Evolutionary conservation across 2,888 invertebrate species (phyloP).

Genomic region (Mechanitis messenoides): DNA sequence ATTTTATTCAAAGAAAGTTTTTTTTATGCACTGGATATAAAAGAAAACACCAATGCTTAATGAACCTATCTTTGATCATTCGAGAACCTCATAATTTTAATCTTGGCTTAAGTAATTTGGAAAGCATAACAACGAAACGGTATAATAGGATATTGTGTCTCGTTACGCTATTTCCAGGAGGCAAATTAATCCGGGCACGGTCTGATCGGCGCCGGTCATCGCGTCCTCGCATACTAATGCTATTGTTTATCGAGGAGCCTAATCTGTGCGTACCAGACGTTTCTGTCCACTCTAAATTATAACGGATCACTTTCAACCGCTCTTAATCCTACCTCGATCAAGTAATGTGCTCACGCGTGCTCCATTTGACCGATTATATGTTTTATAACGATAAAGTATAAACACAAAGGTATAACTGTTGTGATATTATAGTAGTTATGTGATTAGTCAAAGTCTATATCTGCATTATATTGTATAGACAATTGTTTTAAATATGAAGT

Average conservation of each 20-base stretch:
- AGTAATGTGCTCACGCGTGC: slow-evolving; percentile 14
- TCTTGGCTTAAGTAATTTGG: slow-evolving; percentile 8
- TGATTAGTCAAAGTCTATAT: too few relatives aligned
- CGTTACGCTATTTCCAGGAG: slow-evolving; percentile 63
- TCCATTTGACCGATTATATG: slow-evolving; percentile 4
- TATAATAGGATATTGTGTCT: slow-evolving; percentile 52
- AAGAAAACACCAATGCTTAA: too few relatives aligned
- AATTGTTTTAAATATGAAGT: too few relatives aligned
- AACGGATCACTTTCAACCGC: slow-evolving; percentile 71
- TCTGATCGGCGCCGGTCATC: slow-evolving; percentile 71
- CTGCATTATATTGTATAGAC: too few relatives aligned
- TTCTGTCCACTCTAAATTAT: slow-evolving; percentile 72
- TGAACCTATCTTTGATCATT: background rate
- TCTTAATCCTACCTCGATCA: slow-evolving; percentile 59
- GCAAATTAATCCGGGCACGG: slow-evolving; percentile 75
- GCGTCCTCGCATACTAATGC: slow-evolving; percentile 76
- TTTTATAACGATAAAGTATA: background rate
- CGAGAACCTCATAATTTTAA: background rate
- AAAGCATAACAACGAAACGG: slow-evolving; percentile 43
- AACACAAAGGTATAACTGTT: too few relatives aligned
- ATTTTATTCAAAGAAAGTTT: too few relatives aligned
- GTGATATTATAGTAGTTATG: too few relatives aligned
- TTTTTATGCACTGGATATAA: too few relatives aligned
- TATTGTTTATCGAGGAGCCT: slow-evolving; percentile 77
- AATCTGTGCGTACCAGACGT: slow-evolving; percentile 75